These are phyloP conservation scores for Brachionichthys hirsutus DNA, from an alignment of 2,113 vertebrate species.

Conservation along the genomic window DNA sequence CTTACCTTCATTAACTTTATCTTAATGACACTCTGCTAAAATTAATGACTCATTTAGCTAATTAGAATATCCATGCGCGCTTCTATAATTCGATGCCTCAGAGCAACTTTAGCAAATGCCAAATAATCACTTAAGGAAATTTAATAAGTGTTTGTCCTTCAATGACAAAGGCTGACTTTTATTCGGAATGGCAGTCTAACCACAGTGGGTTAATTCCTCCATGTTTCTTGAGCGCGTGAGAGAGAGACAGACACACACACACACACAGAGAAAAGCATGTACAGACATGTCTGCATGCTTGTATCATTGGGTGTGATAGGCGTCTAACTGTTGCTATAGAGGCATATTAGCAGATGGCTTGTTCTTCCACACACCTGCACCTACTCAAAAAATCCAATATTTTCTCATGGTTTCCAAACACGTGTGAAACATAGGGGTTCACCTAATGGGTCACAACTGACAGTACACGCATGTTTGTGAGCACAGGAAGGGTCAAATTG, in stretches of 20 bases:
- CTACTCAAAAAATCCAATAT: constrained; percentile 77
- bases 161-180: constrained; percentile 41
- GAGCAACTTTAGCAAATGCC: constrained; percentile 44
- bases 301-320: constrained; percentile 41
- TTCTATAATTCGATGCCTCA: constrained; percentile 34
- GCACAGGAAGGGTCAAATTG: constrained; percentile 15
- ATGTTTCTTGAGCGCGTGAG: constrained; percentile 8
- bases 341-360: constrained; percentile 53
- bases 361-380: constrained; percentile 68
- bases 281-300: constrained; percentile 33
- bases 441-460: constrained; percentile 73
- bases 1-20: constrained; percentile 74
- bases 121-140: constrained; percentile 53
- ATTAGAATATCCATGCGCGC: constrained; percentile 54
- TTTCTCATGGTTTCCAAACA: constrained; percentile 86
- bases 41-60: constrained; percentile 65
- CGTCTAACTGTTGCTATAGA: constrained; percentile 57
- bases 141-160: constrained; percentile 62
- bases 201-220: constrained; percentile 15
- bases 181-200: constrained; percentile 16
- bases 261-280: background rate
- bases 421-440: constrained; percentile 39
- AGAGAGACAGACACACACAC: too few relatives aligned
- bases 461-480: constrained; percentile 40
- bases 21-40: constrained; percentile 60